Percentiles rank a stretch among this genome's conserved stretches.
These are phyloP conservation scores for Pseudopodoces humilis DNA, from an alignment of 2,113 vertebrate species.

Conservation along the genomic window DNA sequence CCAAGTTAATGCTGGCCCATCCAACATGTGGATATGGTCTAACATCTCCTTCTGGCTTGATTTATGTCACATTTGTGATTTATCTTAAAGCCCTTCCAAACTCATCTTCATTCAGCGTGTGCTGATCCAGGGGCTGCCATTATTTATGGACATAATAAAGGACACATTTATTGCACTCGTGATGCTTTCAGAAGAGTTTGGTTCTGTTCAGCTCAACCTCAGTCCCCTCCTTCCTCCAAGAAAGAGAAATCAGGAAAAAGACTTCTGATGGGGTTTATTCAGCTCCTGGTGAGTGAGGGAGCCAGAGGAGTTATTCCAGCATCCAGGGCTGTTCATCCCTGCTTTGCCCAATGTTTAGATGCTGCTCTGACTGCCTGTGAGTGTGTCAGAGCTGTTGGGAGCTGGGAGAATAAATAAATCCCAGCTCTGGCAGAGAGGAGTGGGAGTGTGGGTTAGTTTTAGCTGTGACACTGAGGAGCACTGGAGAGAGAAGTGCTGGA, in stretches of 20 bases:
- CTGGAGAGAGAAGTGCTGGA: neutral
- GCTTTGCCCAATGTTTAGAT: neutral
- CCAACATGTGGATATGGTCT: neutral
- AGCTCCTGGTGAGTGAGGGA: neutral
- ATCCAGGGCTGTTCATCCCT: fast-evolving
- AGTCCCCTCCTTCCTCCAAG: neutral
- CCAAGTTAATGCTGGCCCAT: neutral
- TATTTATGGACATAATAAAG: neutral
- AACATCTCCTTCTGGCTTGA: neutral
- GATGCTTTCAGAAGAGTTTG: neutral
- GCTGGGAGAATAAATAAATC: neutral
- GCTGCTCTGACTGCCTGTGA: neutral
- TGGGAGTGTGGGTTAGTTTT: neutral
- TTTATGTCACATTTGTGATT: neutral
- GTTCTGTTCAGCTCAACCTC: neutral
- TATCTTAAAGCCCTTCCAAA: neutral
- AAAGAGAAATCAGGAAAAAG: neutral
- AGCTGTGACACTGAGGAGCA: neutral
- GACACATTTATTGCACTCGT: neutral
- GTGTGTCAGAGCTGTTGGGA: neutral
- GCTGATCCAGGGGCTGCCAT: neutral
- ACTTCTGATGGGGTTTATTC: neutral
- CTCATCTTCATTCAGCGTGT: no score
- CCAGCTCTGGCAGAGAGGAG: neutral
- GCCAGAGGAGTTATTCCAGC: neutral